phyloP scores from a whole-genome alignment of 1,140 invertebrate genomes.

The Drosophila ohnishii region DNA sequence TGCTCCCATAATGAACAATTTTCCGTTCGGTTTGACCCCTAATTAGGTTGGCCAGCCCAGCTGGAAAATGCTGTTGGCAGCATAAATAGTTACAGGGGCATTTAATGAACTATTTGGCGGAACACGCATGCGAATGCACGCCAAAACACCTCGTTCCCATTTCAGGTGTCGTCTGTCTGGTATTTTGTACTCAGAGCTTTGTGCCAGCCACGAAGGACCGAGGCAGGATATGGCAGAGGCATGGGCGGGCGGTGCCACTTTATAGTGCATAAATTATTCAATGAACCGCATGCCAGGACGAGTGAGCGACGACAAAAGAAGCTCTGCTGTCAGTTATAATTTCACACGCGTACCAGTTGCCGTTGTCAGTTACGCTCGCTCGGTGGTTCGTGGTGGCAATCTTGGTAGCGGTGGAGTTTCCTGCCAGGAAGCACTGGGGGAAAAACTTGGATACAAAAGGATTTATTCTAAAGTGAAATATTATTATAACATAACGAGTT shows the following conservation, averaged over 20 bases:
- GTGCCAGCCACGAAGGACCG: neutral
- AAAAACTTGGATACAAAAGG: neutral
- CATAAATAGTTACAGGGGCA: slow-evolving; percentile 34
- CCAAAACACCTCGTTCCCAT: slow-evolving; percentile 15
- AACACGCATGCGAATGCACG: slow-evolving; percentile 22
- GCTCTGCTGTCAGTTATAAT: slow-evolving; percentile 75
- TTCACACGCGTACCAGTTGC: slow-evolving; percentile 56
- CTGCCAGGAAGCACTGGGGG: neutral
- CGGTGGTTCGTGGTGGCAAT: slow-evolving; percentile 15
- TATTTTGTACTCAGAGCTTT: neutral
- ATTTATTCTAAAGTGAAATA: no score
- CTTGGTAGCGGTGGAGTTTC: slow-evolving; percentile 16
- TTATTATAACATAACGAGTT: no score
- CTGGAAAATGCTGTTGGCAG: slow-evolving; percentile 24
- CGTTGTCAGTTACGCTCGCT: slow-evolving; percentile 24
- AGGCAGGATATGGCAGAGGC: neutral
- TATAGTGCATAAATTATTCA: slow-evolving; percentile 79
- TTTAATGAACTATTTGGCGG: slow-evolving; percentile 28
- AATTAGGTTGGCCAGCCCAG: slow-evolving; percentile 34
- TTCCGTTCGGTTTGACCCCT: slow-evolving; percentile 31
- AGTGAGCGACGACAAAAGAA: slow-evolving; percentile 61
- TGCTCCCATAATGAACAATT: slow-evolving; percentile 36
- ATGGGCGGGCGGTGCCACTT: slow-evolving; percentile 42
- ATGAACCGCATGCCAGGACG: slow-evolving; percentile 65
- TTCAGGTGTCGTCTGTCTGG: slow-evolving; percentile 25